Conservation (phyloP, 2,888 invertebrate genomes). For the Nemurella pictetii region DNA sequence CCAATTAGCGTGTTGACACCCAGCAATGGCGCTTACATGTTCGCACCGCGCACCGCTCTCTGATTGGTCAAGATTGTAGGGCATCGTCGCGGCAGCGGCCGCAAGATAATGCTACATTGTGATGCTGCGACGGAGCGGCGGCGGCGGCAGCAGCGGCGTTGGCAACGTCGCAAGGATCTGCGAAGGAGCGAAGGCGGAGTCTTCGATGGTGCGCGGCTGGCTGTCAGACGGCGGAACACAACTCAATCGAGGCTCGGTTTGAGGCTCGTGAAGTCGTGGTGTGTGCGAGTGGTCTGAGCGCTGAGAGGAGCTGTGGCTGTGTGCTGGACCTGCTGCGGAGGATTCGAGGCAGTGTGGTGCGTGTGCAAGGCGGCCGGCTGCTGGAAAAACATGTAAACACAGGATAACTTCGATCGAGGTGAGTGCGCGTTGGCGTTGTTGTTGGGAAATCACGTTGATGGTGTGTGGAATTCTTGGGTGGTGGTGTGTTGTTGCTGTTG, state of each 20-base stretch:
- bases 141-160: no score
- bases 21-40: neutral
- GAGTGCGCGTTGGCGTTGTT: neutral
- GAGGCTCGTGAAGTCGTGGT: neutral
- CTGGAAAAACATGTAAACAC: slow-evolving; percentile 16
- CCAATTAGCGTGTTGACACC: neutral
- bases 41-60: neutral
- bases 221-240: slow-evolving; percentile 38
- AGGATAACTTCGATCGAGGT: slow-evolving; percentile 20
- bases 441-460: neutral
- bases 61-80: slow-evolving; percentile 16
- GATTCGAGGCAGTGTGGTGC: neutral
- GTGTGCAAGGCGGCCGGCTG: neutral
- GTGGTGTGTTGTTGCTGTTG: no score
- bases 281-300: neutral
- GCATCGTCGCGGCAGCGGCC: no score
- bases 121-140: neutral
- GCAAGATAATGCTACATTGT: neutral
- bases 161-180: slow-evolving; percentile 26
- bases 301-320: neutral
- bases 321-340: neutral
- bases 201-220: slow-evolving; percentile 12
- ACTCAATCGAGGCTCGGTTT: slow-evolving; percentile 33
- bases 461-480: neutral
- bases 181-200: slow-evolving; percentile 32